phyloP scores from a whole-genome alignment of 2,797 vertebrate species.

The Chrosomus eos region DNA sequence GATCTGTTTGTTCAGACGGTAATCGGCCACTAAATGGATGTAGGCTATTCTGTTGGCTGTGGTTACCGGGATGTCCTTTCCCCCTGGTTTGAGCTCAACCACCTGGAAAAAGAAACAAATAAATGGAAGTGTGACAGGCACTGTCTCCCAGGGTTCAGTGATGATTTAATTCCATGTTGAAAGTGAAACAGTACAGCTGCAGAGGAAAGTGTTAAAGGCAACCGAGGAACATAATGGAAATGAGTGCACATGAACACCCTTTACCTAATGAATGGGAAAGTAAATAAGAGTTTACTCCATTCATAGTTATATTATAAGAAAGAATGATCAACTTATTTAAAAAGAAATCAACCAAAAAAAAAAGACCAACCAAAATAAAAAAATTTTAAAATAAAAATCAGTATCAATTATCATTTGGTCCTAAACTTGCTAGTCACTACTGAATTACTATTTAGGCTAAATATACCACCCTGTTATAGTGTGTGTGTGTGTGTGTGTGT shows the following conservation, averaged over 20 bases:
- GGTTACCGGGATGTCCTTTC: slow-evolving; percentile 95
- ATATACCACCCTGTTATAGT: not conserved
- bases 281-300: not conserved
- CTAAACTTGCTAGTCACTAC: not conserved
- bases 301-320: not conserved
- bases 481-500: no score
- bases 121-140: slow-evolving; percentile 28
- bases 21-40: slow-evolving; percentile 96
- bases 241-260: not conserved
- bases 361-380: not conserved
- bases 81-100: slow-evolving; percentile 91
- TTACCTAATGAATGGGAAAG: slow-evolving; percentile 24
- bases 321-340: not conserved
- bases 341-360: no score
- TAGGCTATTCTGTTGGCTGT: slow-evolving; percentile 95
- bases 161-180: slow-evolving; percentile 18
- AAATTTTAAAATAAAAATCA: no score
- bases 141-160: not conserved
- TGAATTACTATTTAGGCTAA: not conserved
- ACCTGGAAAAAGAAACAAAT: slow-evolving; percentile 78
- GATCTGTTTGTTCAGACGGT: slow-evolving; percentile 95
- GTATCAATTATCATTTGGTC: not conserved
- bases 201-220: slow-evolving; percentile 17
- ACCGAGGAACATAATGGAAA: slow-evolving; percentile 11
- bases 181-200: slow-evolving; percentile 25